These are phyloP conservation scores for Caenorhabditis brenneri DNA, from an alignment of 1,140 invertebrate genomes.

Conservation along the genomic window DNA sequence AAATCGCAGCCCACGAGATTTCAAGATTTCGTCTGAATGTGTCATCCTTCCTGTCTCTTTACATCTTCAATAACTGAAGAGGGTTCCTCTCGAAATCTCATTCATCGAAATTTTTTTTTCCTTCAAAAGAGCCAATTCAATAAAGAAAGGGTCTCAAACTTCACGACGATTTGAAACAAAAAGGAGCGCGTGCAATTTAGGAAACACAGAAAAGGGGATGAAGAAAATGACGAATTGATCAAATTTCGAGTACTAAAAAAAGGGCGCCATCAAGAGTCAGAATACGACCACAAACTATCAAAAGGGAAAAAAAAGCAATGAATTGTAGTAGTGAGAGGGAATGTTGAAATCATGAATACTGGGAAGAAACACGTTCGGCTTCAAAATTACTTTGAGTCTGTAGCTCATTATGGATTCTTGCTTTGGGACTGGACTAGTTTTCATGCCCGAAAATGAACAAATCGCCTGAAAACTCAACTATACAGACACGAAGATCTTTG, in stretches of 20 bases:
- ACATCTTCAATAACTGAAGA: neutral
- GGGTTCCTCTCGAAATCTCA: neutral
- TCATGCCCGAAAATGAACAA: no score
- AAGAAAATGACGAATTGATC: neutral
- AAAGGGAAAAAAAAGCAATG: no score
- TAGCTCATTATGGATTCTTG: no score
- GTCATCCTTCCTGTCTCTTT: neutral
- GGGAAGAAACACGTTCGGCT: no score
- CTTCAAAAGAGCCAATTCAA: neutral
- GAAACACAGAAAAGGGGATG: neutral
- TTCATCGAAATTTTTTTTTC: neutral
- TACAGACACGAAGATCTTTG: no score
- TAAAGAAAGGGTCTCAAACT: neutral
- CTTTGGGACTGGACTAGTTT: no score
- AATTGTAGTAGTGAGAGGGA: no score
- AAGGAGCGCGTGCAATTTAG: neutral
- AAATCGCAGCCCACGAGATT: neutral
- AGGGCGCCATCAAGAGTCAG: neutral
- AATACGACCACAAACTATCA: constrained; percentile 18
- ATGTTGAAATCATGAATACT: no score
- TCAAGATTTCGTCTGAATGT: neutral
- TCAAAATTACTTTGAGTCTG: no score
- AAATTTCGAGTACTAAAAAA: neutral
- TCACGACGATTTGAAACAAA: neutral
- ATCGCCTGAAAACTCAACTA: no score